phyloP scores from a whole-genome alignment of 1,140 invertebrate genomes.

The Zaprionus davidi region DNA sequence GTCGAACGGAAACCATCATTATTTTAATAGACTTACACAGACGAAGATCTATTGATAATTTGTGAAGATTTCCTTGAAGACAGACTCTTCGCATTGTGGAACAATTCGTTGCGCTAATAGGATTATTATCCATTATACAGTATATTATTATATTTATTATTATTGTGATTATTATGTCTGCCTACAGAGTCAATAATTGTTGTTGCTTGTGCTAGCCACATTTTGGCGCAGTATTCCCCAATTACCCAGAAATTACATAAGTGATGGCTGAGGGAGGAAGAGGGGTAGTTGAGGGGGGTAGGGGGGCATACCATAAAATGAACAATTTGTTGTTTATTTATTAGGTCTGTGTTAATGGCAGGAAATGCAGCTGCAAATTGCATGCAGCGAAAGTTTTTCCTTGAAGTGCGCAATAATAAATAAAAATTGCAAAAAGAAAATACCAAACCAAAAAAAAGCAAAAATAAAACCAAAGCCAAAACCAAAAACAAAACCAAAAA shows the following conservation, averaged over 20 bases:
- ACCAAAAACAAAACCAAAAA: conserved; percentile 13
- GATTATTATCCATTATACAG: neutral
- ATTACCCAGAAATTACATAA: conserved; percentile 36
- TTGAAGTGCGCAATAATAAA: conserved; percentile 60
- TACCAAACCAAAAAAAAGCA: neutral
- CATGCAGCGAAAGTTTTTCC: conserved; percentile 72
- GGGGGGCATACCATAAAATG: neutral
- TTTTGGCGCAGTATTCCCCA: conserved; percentile 7
- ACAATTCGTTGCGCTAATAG: conserved; percentile 1
- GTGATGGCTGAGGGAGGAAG: neutral
- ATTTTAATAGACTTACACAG: too few species aligned
- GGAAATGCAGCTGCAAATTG: conserved; percentile 56
- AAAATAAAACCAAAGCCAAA: conserved; percentile 9
- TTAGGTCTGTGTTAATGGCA: conserved; percentile 63
- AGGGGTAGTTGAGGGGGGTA: neutral
- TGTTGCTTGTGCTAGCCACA: neutral
- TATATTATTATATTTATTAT: neutral
- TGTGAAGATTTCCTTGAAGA: neutral
- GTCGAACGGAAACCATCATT: too few species aligned
- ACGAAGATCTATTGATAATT: neutral
- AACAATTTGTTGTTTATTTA: conserved; percentile 11
- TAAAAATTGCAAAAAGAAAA: conserved; percentile 56
- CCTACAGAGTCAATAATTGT: neutral
- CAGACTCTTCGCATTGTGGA: neutral
- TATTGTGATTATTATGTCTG: neutral